Base-by-base conservation (phyloP, 2,888 invertebrate genomes). In the Xestia ashworthii region DNA sequence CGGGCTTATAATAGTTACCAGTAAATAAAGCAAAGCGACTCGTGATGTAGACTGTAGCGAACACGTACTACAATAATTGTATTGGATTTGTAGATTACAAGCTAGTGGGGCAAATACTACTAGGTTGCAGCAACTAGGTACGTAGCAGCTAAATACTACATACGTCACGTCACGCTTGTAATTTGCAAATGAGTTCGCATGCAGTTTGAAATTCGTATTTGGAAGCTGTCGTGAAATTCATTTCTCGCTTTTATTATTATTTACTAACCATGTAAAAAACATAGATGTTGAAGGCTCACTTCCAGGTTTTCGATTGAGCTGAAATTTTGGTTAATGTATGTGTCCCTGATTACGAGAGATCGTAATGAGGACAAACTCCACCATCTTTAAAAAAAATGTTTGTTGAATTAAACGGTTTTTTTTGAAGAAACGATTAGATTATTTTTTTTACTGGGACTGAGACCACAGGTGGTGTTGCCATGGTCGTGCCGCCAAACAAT, bases 1-100 rank as follows among this genome's bases (percentile, higher is more conserved):
- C 25, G 25, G n/a, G 53, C 32, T 46, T 14, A n/a, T n/a, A n/a
- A n/a, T n/a, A 48, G 41, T 74, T 46, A 53, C 19, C 8, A 16
- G 19, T 60, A 70, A 74, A 70, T 70, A 74, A 58, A 74, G 70
- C 79, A 70, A 71, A 62, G 67, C 41, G 11, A 55, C 46, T 79
- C 46, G 22, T 66, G 62, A 32, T n/a, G 69, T 76, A 76, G 66
- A 78, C 50, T 73, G 41, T 48, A 9, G 44, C 25, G 38, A 69
- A 76, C 81, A 80, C 71, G 83, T 78, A 65, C 60, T 64, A 84
- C 60, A 72, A 70, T 84, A 84, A 82, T 80, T 84, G 69, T 76
- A 84, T 82, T 76, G 76, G 76, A 71, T 84, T 80, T 80, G 80
- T 71, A 80, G 69, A 82, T 80, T 83, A 70, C 76, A 76, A 71